These are phyloP conservation scores for Rhyacichthys aspro DNA, from an alignment of 2,797 vertebrate genomes.

Conservation along the genomic window DNA sequence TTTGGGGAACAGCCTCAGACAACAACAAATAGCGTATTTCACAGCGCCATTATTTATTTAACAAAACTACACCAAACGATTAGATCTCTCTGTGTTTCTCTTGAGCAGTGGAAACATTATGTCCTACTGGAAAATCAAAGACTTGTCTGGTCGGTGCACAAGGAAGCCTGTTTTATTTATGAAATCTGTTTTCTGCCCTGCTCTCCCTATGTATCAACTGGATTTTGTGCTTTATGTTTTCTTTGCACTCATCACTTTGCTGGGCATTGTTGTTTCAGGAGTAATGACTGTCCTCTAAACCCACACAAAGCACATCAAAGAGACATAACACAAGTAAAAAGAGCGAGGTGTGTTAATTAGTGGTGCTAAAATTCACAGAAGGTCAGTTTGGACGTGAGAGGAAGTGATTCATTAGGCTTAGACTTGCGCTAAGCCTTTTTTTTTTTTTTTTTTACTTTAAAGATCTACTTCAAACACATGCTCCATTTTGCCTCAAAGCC, in stretches of 20 bases:
- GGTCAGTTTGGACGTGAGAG: constrained; percentile 47
- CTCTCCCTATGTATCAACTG: constrained; percentile 38
- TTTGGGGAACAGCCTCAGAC: too few species aligned
- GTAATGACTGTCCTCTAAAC: background rate
- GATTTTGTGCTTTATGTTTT: constrained; percentile 39
- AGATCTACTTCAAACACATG: too few species aligned
- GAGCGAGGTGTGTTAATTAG: constrained; percentile 41
- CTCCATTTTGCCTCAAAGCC: too few species aligned
- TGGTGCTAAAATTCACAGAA: constrained; percentile 44
- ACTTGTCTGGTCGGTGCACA: constrained; percentile 43
- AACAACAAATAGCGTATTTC: too few species aligned
- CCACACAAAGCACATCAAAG: background rate
- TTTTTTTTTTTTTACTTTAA: too few species aligned
- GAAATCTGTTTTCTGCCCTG: constrained; percentile 45
- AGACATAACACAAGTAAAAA: constrained; percentile 20
- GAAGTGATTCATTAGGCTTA: constrained; percentile 25
- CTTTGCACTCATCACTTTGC: constrained; percentile 58
- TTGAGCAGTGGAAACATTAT: constrained; percentile 24
- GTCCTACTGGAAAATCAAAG: constrained; percentile 65
- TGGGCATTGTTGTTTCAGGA: constrained; percentile 45
- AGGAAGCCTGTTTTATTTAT: constrained; percentile 44
- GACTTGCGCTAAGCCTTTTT: background rate
- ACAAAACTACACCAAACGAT: too few species aligned
- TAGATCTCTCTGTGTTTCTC: constrained; percentile 48
- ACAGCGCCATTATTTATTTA: too few species aligned